Conservation (phyloP, 2,888 invertebrate genomes). For the Mellilla xanthometata region DNA sequence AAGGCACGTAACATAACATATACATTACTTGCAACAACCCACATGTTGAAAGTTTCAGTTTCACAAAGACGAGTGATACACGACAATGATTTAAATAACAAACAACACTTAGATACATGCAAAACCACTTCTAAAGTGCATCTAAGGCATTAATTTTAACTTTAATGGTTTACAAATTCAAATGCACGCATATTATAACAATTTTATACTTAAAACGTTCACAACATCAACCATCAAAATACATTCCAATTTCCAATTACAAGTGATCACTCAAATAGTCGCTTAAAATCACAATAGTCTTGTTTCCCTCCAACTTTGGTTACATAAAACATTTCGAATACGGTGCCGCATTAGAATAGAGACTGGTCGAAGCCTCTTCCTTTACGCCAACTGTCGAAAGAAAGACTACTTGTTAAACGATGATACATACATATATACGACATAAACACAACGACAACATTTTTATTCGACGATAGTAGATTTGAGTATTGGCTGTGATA, state of each 20-base stretch:
- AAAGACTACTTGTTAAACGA: slow-evolving; percentile 20
- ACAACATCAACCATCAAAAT: slow-evolving; percentile 35
- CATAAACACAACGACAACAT: slow-evolving; percentile 13
- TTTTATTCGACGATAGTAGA: slow-evolving; percentile 13
- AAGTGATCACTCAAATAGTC: slow-evolving; percentile 7
- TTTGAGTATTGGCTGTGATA: slow-evolving; percentile 1
- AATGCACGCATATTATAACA: slow-evolving; percentile 25
- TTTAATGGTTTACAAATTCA: slow-evolving; percentile 14
- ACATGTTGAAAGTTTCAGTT: background rate
- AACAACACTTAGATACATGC: slow-evolving; percentile 7
- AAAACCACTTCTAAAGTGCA: slow-evolving; percentile 11
- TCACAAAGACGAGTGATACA: background rate
- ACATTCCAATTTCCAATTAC: slow-evolving; percentile 24
- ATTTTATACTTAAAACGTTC: slow-evolving; percentile 32
- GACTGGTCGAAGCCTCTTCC: slow-evolving; percentile 61
- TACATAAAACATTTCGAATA: slow-evolving; percentile 77
- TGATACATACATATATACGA: slow-evolving; percentile 17
- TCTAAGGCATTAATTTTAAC: slow-evolving; percentile 14
- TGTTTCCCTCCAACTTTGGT: slow-evolving; percentile 42
- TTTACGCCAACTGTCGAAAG: slow-evolving; percentile 64
- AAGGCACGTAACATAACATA: background rate
- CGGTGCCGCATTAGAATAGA: slow-evolving; percentile 60
- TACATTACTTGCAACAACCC: slow-evolving; percentile 1
- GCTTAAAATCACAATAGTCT: slow-evolving; percentile 23
- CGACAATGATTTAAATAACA: slow-evolving; percentile 13